Evolutionary conservation across 2,113 vertebrate genomes (phyloP), one percentile per base, ranked within the genome.

Genomic region (Stegastes partitus): DNA sequence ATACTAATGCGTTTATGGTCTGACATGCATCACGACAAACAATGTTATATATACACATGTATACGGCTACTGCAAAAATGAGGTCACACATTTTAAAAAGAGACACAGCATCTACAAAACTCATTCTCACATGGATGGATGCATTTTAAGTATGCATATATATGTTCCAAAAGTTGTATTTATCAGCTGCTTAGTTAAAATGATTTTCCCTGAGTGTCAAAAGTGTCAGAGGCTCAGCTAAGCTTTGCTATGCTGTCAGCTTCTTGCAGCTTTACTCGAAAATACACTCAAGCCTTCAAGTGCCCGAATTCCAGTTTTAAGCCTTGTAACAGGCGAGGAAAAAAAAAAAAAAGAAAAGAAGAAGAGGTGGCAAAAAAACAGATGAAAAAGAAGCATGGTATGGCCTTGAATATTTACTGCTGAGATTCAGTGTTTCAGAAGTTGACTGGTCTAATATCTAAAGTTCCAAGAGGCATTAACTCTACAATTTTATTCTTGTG

Each of bases 161-260:
- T 51, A 75, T n/a, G 31, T 7, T 74, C 47, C 50, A 57, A 47
- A 83, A 73, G 37, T 54, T 73, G 42, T n/a, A 68, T 81, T 87
- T 81, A 81, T 69, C 55, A 70, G 70, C 69, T 84, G 50, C 81
- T 77, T 44, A 77, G 59, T 77, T 59, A 51, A 68, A 78, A 76
- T 53, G 26, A 68, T 78, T 87, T 77, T 68, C 56, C 47, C 57
- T 50, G 67, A 80, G 66, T 81, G 76, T 74, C 75, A 71, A 66
- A 81, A 66, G 64, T 84, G 72, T 90, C 76, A 74, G 69, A 88
- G 57, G 70, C 73, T 84, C 53, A 25, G 63, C 79, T 81, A 66
- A 83, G 86, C 79, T 83, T 75, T 69, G 73, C 84, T 47, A 74
- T 61, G 68, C 53, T 78, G 78, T 82, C 83, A 84, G 78, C 68